Evolutionary conservation across 2,113 vertebrate genomes (phyloP), one percentile per base, ranked within the genome.

Genomic region (Acanthochromis polyacanthus): DNA sequence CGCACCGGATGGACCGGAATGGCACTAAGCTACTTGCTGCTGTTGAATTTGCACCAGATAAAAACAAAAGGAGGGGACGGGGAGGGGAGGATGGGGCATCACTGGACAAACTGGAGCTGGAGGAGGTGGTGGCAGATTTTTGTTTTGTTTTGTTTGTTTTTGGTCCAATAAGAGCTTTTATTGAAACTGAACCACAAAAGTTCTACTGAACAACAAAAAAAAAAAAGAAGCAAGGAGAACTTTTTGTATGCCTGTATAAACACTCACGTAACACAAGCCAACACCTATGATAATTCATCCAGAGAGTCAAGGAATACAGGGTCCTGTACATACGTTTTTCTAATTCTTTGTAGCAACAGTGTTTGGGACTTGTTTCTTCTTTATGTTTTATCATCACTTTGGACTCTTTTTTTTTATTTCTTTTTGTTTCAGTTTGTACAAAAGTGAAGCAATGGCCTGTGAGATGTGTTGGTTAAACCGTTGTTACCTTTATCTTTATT

Each of bases 331-430:
- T 98, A 98, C 85, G 94, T 95, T 96, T 92, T 96, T 95, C 91
- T 96, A 96, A 97, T 98, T 96, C 94, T 99, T 99, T 98, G 97
- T 99, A 98, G 95, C 97, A 97, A 97, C 95, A 93, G 95, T 95
- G 92, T 97, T 95, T 96, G 95, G 95, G 95, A 91, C 77, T 96
- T 95, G 94, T 95, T 96, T 95, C 64, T 96, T 95, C 95, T 95
- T 95, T 95, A 87, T 90, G 80, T 96, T 95, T 96, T 94, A 71
- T 68, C 80, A 86, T 90, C 75, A 30, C 59, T 84, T 82, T 52
- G 95, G 95, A 96, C 94, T 95, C 89, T 88, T 84, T 61, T 71
- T 62, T 95, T 94, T 92, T 87, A 57, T 78, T 66, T 95, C 10
- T 23, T 48, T 88, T 82, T 10, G 6, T 85, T 89, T 91, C 57